Percentiles rank a stretch among this genome's conserved stretches.
These are phyloP conservation scores for Acipenser ruthenus DNA, from an alignment of 2,797 vertebrate genomes.

Conservation along the genomic window DNA sequence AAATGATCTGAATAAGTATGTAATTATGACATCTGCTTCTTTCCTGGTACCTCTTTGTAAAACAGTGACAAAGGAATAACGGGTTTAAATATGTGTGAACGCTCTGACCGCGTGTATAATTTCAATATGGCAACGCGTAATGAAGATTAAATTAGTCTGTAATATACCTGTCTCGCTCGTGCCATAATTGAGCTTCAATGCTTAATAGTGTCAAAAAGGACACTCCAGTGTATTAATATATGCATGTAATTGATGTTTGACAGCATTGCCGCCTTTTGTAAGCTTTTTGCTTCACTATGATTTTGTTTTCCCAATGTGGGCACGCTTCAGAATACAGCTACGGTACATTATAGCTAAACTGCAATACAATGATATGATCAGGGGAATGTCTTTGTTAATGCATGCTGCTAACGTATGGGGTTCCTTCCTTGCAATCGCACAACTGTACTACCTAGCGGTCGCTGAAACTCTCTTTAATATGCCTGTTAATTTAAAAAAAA, in stretches of 20 bases:
- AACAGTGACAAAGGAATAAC: constrained; percentile 66
- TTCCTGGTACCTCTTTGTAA: constrained; percentile 64
- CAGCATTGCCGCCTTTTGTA: background rate
- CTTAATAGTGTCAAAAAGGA: constrained; percentile 21
- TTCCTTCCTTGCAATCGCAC: no score
- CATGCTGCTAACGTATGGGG: no score
- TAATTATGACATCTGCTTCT: constrained; percentile 71
- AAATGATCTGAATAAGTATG: constrained; percentile 63
- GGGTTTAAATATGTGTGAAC: constrained; percentile 72
- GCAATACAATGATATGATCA: no score
- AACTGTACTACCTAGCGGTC: background rate
- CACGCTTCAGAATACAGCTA: no score
- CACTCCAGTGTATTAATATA: constrained; percentile 17
- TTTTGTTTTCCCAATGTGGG: no score
- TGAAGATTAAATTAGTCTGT: constrained; percentile 69
- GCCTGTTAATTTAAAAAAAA: background rate
- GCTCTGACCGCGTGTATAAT: constrained; percentile 66
- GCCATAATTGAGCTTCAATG: constrained; percentile 45
- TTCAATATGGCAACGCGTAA: constrained; percentile 69
- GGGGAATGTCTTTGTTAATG: no score
- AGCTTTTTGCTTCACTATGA: no score
- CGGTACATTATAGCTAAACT: no score
- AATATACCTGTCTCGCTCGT: constrained; percentile 51
- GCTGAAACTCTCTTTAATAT: background rate
- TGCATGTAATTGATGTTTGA: constrained; percentile 21